Conservation (phyloP, 2,113 vertebrate genomes). For the Cervus canadensis region DNA sequence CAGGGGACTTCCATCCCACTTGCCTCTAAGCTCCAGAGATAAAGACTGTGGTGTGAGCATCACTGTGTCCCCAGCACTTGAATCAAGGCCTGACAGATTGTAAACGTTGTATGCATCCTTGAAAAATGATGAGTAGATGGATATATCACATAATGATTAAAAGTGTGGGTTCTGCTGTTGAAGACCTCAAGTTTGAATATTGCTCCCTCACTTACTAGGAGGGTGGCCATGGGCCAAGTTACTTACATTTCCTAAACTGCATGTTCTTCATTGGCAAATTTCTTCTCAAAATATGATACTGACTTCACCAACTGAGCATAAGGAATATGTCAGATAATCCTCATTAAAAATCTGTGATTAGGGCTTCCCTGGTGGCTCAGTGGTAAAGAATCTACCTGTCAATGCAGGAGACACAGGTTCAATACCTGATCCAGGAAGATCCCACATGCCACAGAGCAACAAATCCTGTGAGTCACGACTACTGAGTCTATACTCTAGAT, state of each 20-base stretch:
- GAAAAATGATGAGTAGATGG: neutral
- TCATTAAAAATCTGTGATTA: neutral
- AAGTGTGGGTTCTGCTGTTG: accelerated
- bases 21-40: neutral
- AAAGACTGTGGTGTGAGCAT: neutral
- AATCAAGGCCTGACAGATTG: neutral
- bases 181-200: neutral
- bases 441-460: neutral
- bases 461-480: neutral
- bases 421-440: neutral
- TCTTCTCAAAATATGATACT: neutral
- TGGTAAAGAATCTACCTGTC: neutral
- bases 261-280: neutral
- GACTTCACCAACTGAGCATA: neutral
- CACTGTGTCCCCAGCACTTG: neutral
- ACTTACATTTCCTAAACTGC: neutral
- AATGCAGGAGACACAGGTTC: neutral
- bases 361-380: neutral
- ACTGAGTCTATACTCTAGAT: neutral
- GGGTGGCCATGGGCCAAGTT: neutral
- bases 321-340: neutral
- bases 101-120: neutral
- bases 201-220: neutral
- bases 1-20: too few species aligned
- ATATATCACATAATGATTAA: too few species aligned